These are phyloP conservation scores for Spea hammondii DNA, from an alignment of 2,797 vertebrate species.

Conservation along the genomic window DNA sequence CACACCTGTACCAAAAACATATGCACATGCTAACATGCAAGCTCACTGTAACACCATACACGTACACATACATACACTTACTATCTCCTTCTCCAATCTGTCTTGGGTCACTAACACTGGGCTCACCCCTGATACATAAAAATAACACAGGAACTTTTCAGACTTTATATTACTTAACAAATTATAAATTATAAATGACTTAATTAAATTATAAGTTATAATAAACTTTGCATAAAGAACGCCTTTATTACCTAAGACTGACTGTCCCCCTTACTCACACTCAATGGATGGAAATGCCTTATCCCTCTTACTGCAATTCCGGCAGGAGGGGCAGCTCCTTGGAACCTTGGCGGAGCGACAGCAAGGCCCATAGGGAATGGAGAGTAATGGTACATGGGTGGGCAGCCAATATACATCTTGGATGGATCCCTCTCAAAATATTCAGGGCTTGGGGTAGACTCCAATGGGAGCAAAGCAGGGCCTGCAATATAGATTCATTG, in stretches of 20 bases:
- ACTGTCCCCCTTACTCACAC: conserved; percentile 24
- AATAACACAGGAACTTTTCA: too few relatives aligned
- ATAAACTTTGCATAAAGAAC: not conserved
- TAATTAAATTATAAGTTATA: too few relatives aligned
- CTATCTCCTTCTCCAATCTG: too few relatives aligned
- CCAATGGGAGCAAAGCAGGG: conserved; percentile 57
- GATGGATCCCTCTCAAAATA: conserved; percentile 64
- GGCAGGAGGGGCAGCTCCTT: conserved; percentile 50
- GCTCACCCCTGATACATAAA: too few relatives aligned
- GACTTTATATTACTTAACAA: too few relatives aligned
- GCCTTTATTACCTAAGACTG: not conserved
- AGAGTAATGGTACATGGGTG: conserved; percentile 61
- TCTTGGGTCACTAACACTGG: too few relatives aligned
- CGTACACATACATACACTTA: too few relatives aligned
- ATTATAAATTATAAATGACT: too few relatives aligned
- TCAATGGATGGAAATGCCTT: conserved; percentile 54
- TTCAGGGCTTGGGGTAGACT: conserved; percentile 56
- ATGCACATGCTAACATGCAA: too few relatives aligned
- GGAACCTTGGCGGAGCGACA: conserved; percentile 58
- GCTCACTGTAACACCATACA: too few relatives aligned
- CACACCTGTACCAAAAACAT: too few relatives aligned
- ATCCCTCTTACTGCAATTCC: conserved; percentile 64
- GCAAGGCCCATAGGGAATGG: conserved; percentile 62
- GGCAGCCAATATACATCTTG: conserved; percentile 60
- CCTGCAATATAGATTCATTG: conserved; percentile 30